Conservation (phyloP, 2,888 invertebrate species). For the Drosophila helvetica region DNA sequence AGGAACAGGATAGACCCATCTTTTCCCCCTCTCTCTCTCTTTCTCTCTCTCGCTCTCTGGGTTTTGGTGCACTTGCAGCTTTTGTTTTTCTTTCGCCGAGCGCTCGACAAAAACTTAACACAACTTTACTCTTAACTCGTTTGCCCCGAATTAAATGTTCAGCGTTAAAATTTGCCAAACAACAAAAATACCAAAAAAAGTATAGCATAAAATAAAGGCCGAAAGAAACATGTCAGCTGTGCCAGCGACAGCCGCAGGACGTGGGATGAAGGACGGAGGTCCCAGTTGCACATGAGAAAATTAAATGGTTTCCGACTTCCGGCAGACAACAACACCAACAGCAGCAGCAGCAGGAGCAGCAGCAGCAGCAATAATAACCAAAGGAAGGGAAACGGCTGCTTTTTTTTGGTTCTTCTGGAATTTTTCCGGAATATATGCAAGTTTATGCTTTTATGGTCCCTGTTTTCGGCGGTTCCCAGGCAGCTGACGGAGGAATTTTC, state of each 20-base stretch:
- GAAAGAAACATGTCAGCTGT: conserved; percentile 62
- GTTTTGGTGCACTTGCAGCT: conserved; percentile 52
- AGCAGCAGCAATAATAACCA: conserved; percentile 59
- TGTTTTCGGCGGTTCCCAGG: conserved; percentile 26
- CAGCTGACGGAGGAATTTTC: conserved; percentile 31
- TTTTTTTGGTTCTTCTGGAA: conserved; percentile 9
- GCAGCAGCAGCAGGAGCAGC: conserved; percentile 41
- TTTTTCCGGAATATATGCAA: conserved; percentile 50
- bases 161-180: conserved; percentile 65
- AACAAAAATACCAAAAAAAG: conserved; percentile 36
- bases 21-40: conserved; percentile 5
- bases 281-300: conserved; percentile 78
- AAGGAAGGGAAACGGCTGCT: conserved; percentile 42
- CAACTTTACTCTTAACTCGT: conserved; percentile 79
- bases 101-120: conserved; percentile 71
- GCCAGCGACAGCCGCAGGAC: conserved; percentile 65
- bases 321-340: conserved; percentile 72
- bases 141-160: conserved; percentile 76
- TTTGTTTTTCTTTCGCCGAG: conserved; percentile 67
- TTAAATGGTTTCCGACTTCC: conserved; percentile 78
- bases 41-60: conserved; percentile 7
- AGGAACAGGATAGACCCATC: conserved; percentile 3
- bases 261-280: conserved; percentile 24
- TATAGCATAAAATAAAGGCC: conserved; percentile 7
- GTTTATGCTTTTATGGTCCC: conserved; percentile 61